Percentiles rank a stretch among this genome's conserved stretches.
phyloP scores from a whole-genome alignment of 2,113 vertebrate species.

The Onychorhynchus coronatus region DNA sequence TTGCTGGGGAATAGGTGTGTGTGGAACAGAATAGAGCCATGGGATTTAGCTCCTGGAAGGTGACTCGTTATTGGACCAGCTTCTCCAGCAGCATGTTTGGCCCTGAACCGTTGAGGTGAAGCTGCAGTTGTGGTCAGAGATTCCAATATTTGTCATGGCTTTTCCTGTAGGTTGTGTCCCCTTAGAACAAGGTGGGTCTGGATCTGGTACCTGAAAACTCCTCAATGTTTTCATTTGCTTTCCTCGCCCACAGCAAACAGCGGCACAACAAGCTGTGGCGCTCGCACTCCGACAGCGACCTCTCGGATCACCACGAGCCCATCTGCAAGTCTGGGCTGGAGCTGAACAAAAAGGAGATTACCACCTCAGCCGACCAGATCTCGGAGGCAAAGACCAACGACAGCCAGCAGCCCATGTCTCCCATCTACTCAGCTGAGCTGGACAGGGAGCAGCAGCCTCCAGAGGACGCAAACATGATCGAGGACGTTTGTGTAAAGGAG shows the following conservation, averaged over 20 bases:
- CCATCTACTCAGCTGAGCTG: constrained; percentile 54
- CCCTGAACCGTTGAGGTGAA: neutral
- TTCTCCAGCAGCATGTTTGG: neutral
- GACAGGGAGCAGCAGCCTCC: constrained; percentile 60
- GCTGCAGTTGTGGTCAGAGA: neutral
- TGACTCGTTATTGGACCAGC: neutral
- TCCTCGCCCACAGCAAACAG: constrained; percentile 85
- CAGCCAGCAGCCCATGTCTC: constrained; percentile 66
- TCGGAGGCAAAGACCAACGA: constrained; percentile 73
- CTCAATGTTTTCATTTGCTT: neutral
- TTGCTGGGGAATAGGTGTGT: neutral
- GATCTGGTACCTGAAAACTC: neutral
- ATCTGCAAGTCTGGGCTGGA: constrained; percentile 82
- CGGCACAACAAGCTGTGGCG: constrained; percentile 97
- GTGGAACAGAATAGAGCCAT: neutral
- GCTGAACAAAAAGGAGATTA: constrained; percentile 80
- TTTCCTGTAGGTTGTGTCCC: neutral
- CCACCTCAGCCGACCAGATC: constrained; percentile 86
- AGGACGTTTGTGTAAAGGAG: constrained; percentile 61
- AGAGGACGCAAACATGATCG: constrained; percentile 7
- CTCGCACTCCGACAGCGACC: constrained; percentile 92
- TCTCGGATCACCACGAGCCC: constrained; percentile 85
- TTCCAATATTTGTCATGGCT: neutral
- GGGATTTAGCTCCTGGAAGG: neutral
- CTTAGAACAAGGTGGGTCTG: neutral